phyloP scores from a whole-genome alignment of 2,797 vertebrate species.

The Trichosurus vulpecula region DNA sequence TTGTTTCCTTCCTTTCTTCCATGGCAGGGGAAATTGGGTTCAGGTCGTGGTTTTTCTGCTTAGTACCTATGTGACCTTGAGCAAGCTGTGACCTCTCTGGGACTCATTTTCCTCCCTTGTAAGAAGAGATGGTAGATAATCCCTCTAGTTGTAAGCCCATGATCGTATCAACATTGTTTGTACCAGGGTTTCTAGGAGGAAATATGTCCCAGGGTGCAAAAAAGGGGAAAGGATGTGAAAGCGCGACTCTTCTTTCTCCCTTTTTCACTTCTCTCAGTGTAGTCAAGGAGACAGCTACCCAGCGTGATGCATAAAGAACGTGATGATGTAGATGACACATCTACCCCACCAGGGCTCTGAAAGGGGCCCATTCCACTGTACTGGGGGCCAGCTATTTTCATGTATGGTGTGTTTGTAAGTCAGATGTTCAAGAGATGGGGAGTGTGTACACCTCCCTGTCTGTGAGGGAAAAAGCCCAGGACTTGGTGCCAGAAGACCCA shows the following conservation, averaged over 20 bases:
- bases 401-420: background rate
- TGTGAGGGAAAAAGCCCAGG: background rate
- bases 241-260: background rate
- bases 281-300: background rate
- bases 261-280: background rate
- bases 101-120: background rate
- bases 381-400: background rate
- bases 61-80: background rate
- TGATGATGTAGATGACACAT: background rate
- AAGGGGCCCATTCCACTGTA: background rate
- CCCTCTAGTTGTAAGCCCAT: background rate
- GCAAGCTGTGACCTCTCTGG: background rate
- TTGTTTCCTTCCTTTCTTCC: background rate
- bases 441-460: background rate
- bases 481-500: background rate
- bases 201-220: background rate
- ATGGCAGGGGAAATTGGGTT: background rate
- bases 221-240: background rate
- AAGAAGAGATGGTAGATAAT: background rate
- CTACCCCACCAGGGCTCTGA: background rate
- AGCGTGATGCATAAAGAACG: background rate
- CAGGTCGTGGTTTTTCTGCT: background rate
- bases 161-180: background rate
- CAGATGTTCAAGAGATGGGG: background rate
- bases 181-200: background rate